A percentile compares a stretch with the other conserved stretches of the same genome.
Evolutionary conservation across 37 sponge, comb jelly and placozoan species (phyloP).

Genomic region (Beroe ovata): DNA sequence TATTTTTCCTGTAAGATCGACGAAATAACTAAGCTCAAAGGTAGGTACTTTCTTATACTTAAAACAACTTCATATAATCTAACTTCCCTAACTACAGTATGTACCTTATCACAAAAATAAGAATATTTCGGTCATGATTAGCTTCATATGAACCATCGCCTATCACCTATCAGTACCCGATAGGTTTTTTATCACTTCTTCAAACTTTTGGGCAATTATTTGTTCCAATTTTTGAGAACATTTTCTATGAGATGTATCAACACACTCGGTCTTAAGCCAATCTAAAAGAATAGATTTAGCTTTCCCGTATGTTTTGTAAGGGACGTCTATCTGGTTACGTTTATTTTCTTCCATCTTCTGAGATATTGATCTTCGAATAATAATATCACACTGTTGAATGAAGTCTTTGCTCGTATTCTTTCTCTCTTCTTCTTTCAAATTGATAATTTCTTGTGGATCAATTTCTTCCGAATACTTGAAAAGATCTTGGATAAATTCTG

Average conservation of each 20-base stretch:
- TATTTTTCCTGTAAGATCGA: too few relatives aligned
- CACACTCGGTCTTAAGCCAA: not conserved
- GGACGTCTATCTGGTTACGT: not conserved
- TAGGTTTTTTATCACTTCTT: not conserved
- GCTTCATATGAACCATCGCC: too few relatives aligned
- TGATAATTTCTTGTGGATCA: not conserved
- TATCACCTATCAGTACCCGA: too few relatives aligned
- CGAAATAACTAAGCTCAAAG: too few relatives aligned
- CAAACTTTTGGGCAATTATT: not conserved
- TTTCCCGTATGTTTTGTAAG: not conserved
- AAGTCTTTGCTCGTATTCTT: not conserved
- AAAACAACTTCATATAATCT: too few relatives aligned
- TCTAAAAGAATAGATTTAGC: constrained; percentile 13
- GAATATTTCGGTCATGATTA: too few relatives aligned
- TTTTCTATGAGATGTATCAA: not conserved
- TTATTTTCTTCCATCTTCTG: constrained; percentile 36
- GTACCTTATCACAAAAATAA: too few relatives aligned
- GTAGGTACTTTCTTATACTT: too few relatives aligned
- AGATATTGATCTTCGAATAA: not conserved
- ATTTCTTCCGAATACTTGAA: not conserved
- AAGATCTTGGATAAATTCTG: not conserved
- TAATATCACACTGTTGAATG: constrained; percentile 9
- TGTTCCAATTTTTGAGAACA: not conserved
- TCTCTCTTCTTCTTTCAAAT: not conserved
- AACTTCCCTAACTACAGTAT: too few relatives aligned